Evolutionary conservation across 2,888 invertebrate genomes (phyloP).

Genomic region (Caenorhabditis panamensis): DNA sequence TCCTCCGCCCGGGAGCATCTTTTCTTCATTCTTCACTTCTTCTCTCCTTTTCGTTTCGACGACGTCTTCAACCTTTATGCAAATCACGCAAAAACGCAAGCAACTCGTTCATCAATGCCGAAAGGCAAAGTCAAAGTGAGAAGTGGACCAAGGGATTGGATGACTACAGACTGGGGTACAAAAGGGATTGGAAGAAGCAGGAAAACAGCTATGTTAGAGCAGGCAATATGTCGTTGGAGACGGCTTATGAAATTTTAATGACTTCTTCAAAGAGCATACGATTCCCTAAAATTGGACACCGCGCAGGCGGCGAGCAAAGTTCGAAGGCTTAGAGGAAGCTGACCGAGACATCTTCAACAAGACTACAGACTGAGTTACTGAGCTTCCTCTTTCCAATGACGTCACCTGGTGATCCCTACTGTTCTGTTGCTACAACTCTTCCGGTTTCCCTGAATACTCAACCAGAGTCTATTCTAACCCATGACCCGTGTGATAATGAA

Average conservation of each 20-base stretch:
- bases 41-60: conserved; percentile 16
- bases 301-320: not conserved
- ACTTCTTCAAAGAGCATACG: conserved; percentile 24
- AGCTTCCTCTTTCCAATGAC: too few relatives aligned
- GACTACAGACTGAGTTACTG: too few relatives aligned
- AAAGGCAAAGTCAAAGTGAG: not conserved
- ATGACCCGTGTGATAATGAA: too few relatives aligned
- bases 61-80: conserved; percentile 55
- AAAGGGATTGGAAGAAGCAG: conserved; percentile 2
- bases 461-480: too few relatives aligned
- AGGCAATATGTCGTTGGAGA: conserved; percentile 18
- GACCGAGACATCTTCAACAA: too few relatives aligned
- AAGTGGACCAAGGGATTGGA: not conserved
- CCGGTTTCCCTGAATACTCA: too few relatives aligned
- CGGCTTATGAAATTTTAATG: conserved; percentile 48
- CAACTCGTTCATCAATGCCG: conserved; percentile 14
- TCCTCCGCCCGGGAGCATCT: conserved; percentile 22
- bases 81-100: conserved; percentile 27
- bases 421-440: too few relatives aligned
- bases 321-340: not conserved
- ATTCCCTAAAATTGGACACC: conserved; percentile 19
- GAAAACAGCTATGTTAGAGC: too few relatives aligned
- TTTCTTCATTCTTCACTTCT: conserved; percentile 1
- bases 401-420: too few relatives aligned
- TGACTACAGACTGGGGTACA: conserved; percentile 9